phyloP scores from a whole-genome alignment of 2,797 vertebrate species.

The Microctenopoma stevenorrisi region DNA sequence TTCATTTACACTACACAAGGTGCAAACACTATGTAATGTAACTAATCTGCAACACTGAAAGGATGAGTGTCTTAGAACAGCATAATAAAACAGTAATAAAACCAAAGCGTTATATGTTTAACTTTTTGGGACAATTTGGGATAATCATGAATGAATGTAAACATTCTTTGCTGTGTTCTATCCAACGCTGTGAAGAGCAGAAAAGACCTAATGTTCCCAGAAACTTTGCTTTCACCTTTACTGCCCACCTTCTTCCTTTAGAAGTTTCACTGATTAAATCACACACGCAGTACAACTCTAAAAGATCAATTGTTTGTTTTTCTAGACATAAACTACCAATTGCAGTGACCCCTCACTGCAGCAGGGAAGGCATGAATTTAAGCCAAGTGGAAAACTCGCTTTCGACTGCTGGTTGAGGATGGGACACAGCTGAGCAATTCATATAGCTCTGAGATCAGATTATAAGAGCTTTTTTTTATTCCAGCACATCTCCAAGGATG shows the following conservation, averaged over 20 bases:
- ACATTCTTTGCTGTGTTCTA: conserved; percentile 11
- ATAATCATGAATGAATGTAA: neutral
- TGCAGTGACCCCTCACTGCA: conserved; percentile 53
- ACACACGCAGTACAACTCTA: conserved; percentile 22
- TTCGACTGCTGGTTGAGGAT: conserved; percentile 34
- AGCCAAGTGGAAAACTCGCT: conserved; percentile 40
- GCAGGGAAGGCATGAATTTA: conserved; percentile 61
- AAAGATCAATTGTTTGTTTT: conserved; percentile 69
- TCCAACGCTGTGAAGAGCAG: conserved; percentile 17
- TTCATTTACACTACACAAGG: neutral
- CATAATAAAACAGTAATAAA: neutral
- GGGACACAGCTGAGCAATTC: conserved; percentile 53
- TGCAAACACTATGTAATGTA: neutral
- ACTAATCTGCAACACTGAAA: neutral
- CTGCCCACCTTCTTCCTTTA: conserved; percentile 19
- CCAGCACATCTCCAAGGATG: conserved; percentile 53
- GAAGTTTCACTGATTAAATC: conserved; percentile 51
- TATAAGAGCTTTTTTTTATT: conserved; percentile 28
- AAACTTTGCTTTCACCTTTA: conserved; percentile 49
- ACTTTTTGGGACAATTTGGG: conserved; percentile 1
- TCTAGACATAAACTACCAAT: conserved; percentile 68
- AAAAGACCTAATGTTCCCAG: conserved; percentile 28
- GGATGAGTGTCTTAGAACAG: neutral
- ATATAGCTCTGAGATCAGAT: conserved; percentile 55
- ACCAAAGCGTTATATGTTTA: neutral